These are phyloP conservation scores for Drosophila parthenogenetica DNA, from an alignment of 2,888 invertebrate genomes.

Conservation along the genomic window DNA sequence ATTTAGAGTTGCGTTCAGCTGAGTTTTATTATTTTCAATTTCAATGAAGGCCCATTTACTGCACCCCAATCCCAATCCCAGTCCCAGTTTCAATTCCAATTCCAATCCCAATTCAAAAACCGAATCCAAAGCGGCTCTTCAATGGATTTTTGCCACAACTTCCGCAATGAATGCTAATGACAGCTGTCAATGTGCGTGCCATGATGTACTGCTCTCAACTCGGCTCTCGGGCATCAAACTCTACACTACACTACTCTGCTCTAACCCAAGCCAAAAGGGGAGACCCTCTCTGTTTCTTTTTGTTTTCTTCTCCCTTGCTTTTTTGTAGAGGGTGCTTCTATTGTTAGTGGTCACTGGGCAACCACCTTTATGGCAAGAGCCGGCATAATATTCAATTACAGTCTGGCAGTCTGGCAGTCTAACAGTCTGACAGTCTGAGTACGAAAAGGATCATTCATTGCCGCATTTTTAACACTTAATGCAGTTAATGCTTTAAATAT, in stretches of 20 bases:
- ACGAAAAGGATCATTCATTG: slow-evolving; percentile 5
- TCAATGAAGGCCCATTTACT: slow-evolving; percentile 77
- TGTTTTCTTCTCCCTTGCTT: neutral
- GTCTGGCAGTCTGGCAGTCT: neutral
- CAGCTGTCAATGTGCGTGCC: slow-evolving; percentile 80
- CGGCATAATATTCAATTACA: slow-evolving; percentile 12
- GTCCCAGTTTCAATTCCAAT: neutral
- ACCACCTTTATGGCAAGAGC: slow-evolving; percentile 38
- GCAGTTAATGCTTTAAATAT: neutral
- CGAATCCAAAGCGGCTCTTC: slow-evolving; percentile 26
- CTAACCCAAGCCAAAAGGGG: slow-evolving; percentile 1
- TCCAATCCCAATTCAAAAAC: slow-evolving; percentile 16
- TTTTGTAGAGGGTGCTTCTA: slow-evolving; percentile 40
- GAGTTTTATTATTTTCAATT: slow-evolving; percentile 76
- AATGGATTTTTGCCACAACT: slow-evolving; percentile 62
- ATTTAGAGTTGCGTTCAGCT: slow-evolving; percentile 21
- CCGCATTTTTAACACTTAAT: slow-evolving; percentile 2
- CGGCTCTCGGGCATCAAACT: slow-evolving; percentile 29
- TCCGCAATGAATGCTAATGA: slow-evolving; percentile 79
- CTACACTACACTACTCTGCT: neutral
- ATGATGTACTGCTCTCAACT: slow-evolving; percentile 62
- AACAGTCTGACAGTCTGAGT: neutral
- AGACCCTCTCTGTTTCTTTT: neutral
- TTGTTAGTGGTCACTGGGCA: slow-evolving; percentile 29
- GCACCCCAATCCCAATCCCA: slow-evolving; percentile 51